phyloP scores from a whole-genome alignment of 2,797 vertebrate genomes.

The Peromyscus nudipes region DNA sequence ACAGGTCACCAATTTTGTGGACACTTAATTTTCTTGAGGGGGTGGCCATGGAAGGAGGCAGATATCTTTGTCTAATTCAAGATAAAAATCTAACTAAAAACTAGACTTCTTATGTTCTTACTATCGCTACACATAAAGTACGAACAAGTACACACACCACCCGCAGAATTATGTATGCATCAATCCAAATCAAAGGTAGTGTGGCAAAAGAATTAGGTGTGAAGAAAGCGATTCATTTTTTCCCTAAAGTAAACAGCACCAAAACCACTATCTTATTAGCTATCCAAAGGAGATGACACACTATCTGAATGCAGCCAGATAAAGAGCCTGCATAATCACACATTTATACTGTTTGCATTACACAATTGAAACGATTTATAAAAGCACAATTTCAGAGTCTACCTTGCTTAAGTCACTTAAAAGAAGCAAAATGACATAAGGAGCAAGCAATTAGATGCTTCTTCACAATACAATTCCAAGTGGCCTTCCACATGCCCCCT shows the following conservation, averaged over 20 bases:
- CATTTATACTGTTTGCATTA: conserved; percentile 72
- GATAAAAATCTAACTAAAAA: conserved; percentile 70
- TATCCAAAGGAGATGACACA: conserved; percentile 46
- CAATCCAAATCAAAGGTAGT: conserved; percentile 73
- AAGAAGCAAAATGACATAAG: conserved; percentile 69
- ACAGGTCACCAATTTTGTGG: conserved; percentile 80
- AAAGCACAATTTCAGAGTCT: conserved; percentile 67
- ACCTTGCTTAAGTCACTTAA: conserved; percentile 70
- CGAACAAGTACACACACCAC: conserved; percentile 58
- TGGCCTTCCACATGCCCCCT: conserved; percentile 3
- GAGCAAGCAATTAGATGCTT: conserved; percentile 65
- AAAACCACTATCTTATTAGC: conserved; percentile 64
- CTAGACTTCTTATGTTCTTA: conserved; percentile 41
- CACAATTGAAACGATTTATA: conserved; percentile 65
- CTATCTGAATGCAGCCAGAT: conserved; percentile 28
- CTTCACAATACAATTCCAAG: conserved; percentile 40
- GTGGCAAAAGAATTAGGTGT: conserved; percentile 46
- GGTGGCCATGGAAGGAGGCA: not conserved
- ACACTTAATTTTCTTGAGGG: conserved; percentile 82
- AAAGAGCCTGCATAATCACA: conserved; percentile 55
- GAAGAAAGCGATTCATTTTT: conserved; percentile 58
- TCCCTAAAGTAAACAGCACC: conserved; percentile 25
- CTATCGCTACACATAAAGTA: conserved; percentile 43
- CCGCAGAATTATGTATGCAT: conserved; percentile 30
- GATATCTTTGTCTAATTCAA: conserved; percentile 60